Base-by-base conservation (phyloP, 1,140 invertebrate species). In the Cephus cinctus region DNA sequence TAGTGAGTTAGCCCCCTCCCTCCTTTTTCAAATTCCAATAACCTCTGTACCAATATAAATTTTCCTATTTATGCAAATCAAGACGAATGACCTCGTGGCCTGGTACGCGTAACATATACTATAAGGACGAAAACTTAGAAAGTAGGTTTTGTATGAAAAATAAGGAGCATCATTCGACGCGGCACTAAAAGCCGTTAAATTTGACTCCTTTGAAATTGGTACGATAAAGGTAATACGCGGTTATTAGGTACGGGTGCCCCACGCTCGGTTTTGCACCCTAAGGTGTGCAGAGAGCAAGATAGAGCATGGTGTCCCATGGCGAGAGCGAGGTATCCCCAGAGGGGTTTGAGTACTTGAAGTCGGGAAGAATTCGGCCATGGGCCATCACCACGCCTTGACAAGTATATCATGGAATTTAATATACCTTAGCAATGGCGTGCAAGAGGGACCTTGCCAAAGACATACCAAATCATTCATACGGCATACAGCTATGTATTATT, bases 361-460 rank as follows among this genome's bases (percentile, higher is more conserved):
- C 47, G 16, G 39, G 15, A 27, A 20, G 47, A 25, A 36, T 31
- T 49, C 47, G 38, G 36, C 27, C 19, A 4, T 36, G 50, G 44
- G 48, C 49, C 58, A n/a, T n/a, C n/a, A 62, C 61, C 60, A 71
- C 65, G 60, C 61, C 62, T 67, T 67, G 63, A 65, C 71, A 67
- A 70, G 59, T 71, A 67, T 67, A 67, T 70, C 59, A 45, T 65
- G 61, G 63, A 66, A 70, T 67, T 66, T 68, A 66, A 71, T 71
- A 69, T 67, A 63, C 40, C 44, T 20, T n/a, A 8, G 15, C 39
- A 38, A 38, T 2, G 16, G 35, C 2, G 27, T 30, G 11, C 27
- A 3, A 3, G 27, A 30, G 27, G 14, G 14, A n/a, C n/a, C n/a
- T n/a, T n/a, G n/a, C n/a, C n/a, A n/a, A n/a, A n/a, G n/a, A n/a